Conservation (phyloP, 2,888 invertebrate species). For the Oscheius sp. region DNA sequence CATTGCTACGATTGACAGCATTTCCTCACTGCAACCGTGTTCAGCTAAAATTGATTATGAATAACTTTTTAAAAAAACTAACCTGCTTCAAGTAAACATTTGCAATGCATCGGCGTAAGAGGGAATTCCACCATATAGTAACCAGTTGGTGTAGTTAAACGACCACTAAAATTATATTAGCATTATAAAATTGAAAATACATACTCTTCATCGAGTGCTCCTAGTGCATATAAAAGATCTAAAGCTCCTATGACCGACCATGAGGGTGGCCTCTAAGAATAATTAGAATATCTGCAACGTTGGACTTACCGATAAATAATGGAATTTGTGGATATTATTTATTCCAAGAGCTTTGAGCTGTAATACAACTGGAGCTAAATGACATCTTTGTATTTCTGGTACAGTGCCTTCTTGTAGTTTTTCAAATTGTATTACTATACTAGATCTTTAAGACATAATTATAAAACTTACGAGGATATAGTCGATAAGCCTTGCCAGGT, state of each 20-base stretch:
- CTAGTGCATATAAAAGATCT: constrained; percentile 86
- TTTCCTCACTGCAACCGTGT: constrained; percentile 90
- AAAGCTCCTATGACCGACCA: constrained; percentile 84
- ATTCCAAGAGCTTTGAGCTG: constrained; percentile 94
- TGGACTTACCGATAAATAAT: constrained; percentile 78
- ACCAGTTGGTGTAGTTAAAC: constrained; percentile 83
- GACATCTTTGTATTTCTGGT: constrained; percentile 91
- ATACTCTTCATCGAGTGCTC: constrained; percentile 79
- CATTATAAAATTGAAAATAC: neutral
- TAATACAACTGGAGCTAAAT: constrained; percentile 84
- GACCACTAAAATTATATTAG: constrained; percentile 73
- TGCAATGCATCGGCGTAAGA: constrained; percentile 84
- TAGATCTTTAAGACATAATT: neutral
- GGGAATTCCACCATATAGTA: constrained; percentile 90
- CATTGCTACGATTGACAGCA: constrained; percentile 88
- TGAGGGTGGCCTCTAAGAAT: constrained; percentile 83
- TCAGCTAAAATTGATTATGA: constrained; percentile 74
- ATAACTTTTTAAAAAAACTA: neutral
- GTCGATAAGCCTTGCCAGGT: constrained; percentile 82
- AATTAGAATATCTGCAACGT: neutral
- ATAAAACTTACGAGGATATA: constrained; percentile 67
- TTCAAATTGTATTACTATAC: constrained; percentile 79
- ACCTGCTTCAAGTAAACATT: constrained; percentile 79
- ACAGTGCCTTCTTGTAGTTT: constrained; percentile 80
- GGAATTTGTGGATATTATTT: constrained; percentile 86